These are phyloP conservation scores for Galaxias olidus DNA, from an alignment of 2,797 vertebrate genomes.

Conservation along the genomic window DNA sequence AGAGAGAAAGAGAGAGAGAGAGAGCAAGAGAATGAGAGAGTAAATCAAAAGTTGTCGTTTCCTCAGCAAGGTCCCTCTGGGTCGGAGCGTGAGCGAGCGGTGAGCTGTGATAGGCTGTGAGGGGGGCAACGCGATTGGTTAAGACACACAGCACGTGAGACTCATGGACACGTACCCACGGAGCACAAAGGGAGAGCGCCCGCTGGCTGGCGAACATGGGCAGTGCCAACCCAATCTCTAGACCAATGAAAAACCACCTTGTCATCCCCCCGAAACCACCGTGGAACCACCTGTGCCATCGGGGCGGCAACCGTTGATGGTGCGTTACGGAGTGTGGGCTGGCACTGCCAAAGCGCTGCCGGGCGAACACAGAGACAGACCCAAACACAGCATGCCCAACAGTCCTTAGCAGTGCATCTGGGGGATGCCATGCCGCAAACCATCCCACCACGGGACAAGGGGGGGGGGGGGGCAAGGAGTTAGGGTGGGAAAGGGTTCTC, in stretches of 20 bases:
- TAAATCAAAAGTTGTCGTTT: constrained; percentile 33
- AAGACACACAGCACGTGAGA: constrained; percentile 74
- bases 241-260: constrained; percentile 23
- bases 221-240: constrained; percentile 61
- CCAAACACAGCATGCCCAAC: constrained; percentile 78
- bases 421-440: constrained; percentile 79
- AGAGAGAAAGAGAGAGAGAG: constrained; percentile 26
- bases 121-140: constrained; percentile 71
- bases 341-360: constrained; percentile 69
- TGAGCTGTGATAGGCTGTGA: constrained; percentile 77
- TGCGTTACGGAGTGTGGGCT: constrained; percentile 58
- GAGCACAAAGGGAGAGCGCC: constrained; percentile 60
- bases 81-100: constrained; percentile 64
- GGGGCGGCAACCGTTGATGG: constrained; percentile 36
- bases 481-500: constrained; percentile 49
- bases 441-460: constrained; percentile 56
- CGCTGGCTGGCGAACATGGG: constrained; percentile 56
- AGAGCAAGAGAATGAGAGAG: constrained; percentile 7
- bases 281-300: constrained; percentile 37
- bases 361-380: constrained; percentile 67
- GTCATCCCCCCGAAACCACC: constrained; percentile 32
- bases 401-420: constrained; percentile 74
- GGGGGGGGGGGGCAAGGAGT: constrained; percentile 25
- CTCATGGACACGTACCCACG: constrained; percentile 73
- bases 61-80: constrained; percentile 62